Evolutionary conservation across 2,888 invertebrate genomes (phyloP).

Genomic region (Panorpa germanica): DNA sequence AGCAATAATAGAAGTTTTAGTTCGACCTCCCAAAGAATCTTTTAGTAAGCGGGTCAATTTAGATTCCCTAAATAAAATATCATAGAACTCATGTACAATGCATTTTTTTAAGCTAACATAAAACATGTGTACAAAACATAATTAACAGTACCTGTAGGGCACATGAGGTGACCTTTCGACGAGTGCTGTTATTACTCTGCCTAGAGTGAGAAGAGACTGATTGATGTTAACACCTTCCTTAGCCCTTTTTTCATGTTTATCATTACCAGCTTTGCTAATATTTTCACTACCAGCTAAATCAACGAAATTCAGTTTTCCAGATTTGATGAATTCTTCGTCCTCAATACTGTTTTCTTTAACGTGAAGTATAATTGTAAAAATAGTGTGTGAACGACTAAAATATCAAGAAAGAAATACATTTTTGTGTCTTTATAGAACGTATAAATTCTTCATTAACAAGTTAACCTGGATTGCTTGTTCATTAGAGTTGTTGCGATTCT

Average conservation of each 20-base stretch:
- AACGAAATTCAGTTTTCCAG: conserved; percentile 92
- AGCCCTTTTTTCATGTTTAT: conserved; percentile 56
- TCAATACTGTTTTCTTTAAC: conserved; percentile 77
- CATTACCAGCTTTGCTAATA: conserved; percentile 90
- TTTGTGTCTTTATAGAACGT: too few species aligned
- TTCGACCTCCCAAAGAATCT: conserved; percentile 90
- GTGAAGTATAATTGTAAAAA: conserved; percentile 86
- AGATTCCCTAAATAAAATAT: conserved; percentile 54
- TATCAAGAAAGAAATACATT: too few species aligned
- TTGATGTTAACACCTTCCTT: conserved; percentile 94
- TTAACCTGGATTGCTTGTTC: conserved; percentile 79
- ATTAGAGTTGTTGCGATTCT: conserved; percentile 84
- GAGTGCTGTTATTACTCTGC: conserved; percentile 84
- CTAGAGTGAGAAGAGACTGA: conserved; percentile 83
- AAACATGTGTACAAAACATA: too few species aligned
- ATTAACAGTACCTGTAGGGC: conserved; percentile 87
- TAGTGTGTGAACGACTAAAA: conserved; percentile 84
- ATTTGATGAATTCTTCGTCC: conserved; percentile 83
- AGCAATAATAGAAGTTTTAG: conserved; percentile 94
- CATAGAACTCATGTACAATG: too few species aligned
- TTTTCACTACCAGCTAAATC: conserved; percentile 97
- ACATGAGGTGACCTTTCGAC: conserved; percentile 85
- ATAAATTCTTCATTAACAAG: conserved; percentile 8
- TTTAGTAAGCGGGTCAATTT: conserved; percentile 88
- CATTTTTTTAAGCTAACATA: too few species aligned